phyloP scores from a whole-genome alignment of 1,140 invertebrate species.

The Drosophila subobscura region DNA sequence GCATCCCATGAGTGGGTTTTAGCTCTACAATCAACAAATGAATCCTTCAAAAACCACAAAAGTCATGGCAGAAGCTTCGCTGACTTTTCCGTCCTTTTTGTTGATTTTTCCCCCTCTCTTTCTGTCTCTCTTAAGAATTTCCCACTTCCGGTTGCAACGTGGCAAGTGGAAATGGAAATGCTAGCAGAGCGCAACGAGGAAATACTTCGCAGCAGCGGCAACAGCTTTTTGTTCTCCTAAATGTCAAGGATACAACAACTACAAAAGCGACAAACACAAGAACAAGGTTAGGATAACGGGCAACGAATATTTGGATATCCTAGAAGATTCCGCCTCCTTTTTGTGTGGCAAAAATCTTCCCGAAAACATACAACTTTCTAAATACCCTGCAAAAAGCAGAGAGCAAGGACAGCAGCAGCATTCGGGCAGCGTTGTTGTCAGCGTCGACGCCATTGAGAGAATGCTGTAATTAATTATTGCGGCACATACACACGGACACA shows the following conservation, averaged over 20 bases:
- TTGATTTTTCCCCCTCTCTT: background rate
- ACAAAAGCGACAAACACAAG: slow-evolving; percentile 27
- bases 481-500: slow-evolving; percentile 47
- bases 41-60: slow-evolving; percentile 14
- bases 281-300: background rate
- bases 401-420: slow-evolving; percentile 4
- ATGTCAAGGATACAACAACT: slow-evolving; percentile 73
- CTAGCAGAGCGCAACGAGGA: slow-evolving; percentile 28
- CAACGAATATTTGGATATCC: no score
- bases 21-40: slow-evolving; percentile 20
- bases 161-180: slow-evolving; percentile 11
- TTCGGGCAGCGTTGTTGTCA: slow-evolving; percentile 15
- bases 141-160: slow-evolving; percentile 51
- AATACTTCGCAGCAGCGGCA: background rate
- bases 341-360: no score
- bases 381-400: slow-evolving; percentile 1
- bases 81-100: background rate
- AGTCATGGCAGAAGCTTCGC: background rate
- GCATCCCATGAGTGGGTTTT: background rate
- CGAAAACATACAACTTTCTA: no score
- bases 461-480: slow-evolving; percentile 75
- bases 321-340: background rate
- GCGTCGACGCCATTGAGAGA: slow-evolving; percentile 50
- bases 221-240: slow-evolving; percentile 43
- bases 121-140: slow-evolving; percentile 25